Evolutionary conservation across 2,113 vertebrate genomes (phyloP).

Genomic region (Dasyurus viverrinus): DNA sequence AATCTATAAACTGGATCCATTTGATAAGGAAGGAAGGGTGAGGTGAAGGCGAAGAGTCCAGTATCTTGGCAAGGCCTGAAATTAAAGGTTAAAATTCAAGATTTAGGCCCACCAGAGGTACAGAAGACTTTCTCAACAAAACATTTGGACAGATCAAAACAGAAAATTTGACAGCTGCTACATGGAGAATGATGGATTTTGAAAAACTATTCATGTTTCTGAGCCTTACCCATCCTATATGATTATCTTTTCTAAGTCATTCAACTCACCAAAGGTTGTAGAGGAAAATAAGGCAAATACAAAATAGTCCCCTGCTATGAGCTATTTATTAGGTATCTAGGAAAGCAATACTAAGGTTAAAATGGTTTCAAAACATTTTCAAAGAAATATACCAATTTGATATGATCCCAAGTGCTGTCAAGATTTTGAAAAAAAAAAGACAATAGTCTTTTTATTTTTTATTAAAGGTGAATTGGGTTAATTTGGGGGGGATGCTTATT

Average conservation of each 20-base stretch:
- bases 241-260: background rate
- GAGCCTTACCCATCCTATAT: background rate
- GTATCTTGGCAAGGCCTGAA: background rate
- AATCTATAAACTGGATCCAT: background rate
- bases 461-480: background rate
- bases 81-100: background rate
- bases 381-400: background rate
- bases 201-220: background rate
- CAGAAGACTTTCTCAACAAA: background rate
- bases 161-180: background rate
- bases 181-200: background rate
- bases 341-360: background rate
- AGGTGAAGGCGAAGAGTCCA: background rate
- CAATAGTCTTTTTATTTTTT: background rate
- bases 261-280: background rate
- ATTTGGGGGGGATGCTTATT: background rate
- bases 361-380: background rate
- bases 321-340: background rate
- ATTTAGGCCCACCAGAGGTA: background rate
- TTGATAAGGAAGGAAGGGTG: background rate
- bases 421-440: background rate
- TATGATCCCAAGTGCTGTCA: background rate
- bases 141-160: background rate
- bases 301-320: background rate
- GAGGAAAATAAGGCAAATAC: background rate